These are phyloP conservation scores for Sinella curviseta DNA, from an alignment of 1,140 invertebrate species.

Conservation along the genomic window DNA sequence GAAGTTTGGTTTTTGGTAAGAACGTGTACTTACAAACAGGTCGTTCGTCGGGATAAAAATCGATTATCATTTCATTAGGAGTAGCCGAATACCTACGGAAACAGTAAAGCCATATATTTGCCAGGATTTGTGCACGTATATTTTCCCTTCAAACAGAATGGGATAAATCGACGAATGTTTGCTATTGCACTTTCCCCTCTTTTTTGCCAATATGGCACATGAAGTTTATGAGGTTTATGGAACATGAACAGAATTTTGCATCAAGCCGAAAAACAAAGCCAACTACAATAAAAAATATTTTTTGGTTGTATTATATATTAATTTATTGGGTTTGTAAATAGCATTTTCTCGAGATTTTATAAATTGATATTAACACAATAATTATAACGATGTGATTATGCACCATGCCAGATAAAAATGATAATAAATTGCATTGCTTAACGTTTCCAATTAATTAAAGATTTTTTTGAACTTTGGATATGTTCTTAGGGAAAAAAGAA, in stretches of 20 bases:
- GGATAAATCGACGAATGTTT: too few species aligned
- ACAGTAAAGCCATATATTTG: too few species aligned
- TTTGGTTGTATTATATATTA: background rate
- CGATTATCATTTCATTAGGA: constrained; percentile 4
- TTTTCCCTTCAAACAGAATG: too few species aligned
- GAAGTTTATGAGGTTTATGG: too few species aligned
- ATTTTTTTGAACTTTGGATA: background rate
- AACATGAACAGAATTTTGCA: too few species aligned
- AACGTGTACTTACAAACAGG: too few species aligned
- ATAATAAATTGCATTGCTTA: background rate
- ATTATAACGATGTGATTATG: background rate
- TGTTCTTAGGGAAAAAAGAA: background rate
- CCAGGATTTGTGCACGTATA: too few species aligned
- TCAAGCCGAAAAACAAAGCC: too few species aligned
- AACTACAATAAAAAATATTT: background rate
- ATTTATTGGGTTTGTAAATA: background rate
- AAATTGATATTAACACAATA: background rate
- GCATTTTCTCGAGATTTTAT: background rate
- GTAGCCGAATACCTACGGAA: background rate
- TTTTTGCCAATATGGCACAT: too few species aligned
- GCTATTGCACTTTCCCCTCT: too few species aligned
- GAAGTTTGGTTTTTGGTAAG: too few species aligned
- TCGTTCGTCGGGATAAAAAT: background rate
- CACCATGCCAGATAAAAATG: background rate
- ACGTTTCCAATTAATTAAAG: background rate